These are phyloP conservation scores for Resseliella maxima DNA, from an alignment of 2,888 invertebrate species.

Conservation along the genomic window DNA sequence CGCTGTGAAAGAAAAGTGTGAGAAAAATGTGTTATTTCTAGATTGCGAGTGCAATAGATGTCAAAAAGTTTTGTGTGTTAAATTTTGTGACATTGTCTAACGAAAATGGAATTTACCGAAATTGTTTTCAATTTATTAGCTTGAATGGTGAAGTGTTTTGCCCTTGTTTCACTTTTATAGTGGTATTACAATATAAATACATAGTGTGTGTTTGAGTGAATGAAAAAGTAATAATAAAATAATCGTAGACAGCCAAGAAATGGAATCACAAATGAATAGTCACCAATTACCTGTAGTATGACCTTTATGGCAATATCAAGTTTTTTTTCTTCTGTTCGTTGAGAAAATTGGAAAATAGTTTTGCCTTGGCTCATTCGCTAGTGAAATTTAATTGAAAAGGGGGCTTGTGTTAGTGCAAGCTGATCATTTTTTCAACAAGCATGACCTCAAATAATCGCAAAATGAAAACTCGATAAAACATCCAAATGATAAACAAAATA, in stretches of 20 bases:
- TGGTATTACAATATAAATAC: neutral
- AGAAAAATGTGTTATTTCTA: neutral
- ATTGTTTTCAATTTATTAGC: neutral
- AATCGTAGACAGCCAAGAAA: neutral
- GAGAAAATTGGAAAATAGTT: conserved; percentile 25
- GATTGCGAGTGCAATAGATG: neutral
- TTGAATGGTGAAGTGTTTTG: neutral
- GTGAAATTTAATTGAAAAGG: neutral
- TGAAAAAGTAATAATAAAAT: neutral
- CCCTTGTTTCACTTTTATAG: neutral
- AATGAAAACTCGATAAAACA: neutral
- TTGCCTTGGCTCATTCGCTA: neutral
- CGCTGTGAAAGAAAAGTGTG: neutral
- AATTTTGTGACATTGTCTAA: neutral
- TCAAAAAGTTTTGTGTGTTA: neutral
- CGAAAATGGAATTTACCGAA: neutral
- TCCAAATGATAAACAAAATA: neutral
- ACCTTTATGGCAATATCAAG: conserved; percentile 26
- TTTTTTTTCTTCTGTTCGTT: neutral
- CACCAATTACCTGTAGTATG: conserved; percentile 51
- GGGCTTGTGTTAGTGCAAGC: neutral
- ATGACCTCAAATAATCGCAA: neutral
- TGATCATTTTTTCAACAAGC: neutral
- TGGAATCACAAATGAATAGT: neutral
- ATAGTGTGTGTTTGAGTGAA: neutral